phyloP scores from a whole-genome alignment of 1,140 invertebrate genomes.

The Vanessa atalanta region DNA sequence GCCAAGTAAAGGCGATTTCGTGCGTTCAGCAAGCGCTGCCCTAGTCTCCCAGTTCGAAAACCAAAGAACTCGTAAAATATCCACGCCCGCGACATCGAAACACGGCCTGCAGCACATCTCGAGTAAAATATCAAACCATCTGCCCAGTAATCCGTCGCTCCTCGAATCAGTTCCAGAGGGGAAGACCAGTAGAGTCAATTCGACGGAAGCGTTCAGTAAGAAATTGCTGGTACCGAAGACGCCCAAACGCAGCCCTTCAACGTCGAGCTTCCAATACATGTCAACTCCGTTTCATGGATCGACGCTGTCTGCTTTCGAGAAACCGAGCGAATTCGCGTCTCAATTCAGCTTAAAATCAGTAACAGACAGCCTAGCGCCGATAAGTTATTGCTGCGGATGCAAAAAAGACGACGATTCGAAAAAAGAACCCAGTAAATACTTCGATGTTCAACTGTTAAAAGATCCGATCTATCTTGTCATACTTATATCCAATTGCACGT shows the following conservation, averaged over 20 bases:
- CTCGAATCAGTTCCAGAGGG: slow-evolving; percentile 71
- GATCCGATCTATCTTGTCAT: slow-evolving; percentile 91
- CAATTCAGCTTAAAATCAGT: slow-evolving; percentile 88
- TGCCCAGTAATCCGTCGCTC: slow-evolving; percentile 62
- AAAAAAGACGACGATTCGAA: slow-evolving; percentile 72
- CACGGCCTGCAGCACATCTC: slow-evolving; percentile 62
- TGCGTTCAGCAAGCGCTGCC: slow-evolving; percentile 79
- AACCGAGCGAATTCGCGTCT: slow-evolving; percentile 88
- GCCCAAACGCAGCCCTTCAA: slow-evolving; percentile 86
- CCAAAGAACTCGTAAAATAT: slow-evolving; percentile 63
- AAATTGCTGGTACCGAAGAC: slow-evolving; percentile 66
- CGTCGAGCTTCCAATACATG: slow-evolving; percentile 90
- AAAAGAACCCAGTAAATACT: slow-evolving; percentile 84
- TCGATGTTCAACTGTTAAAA: slow-evolving; percentile 87
- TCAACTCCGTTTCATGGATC: slow-evolving; percentile 92
- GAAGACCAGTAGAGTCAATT: slow-evolving; percentile 57
- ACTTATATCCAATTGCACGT: slow-evolving; percentile 90
- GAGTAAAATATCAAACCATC: slow-evolving; percentile 61
- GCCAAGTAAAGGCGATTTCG: slow-evolving; percentile 64
- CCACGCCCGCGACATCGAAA: slow-evolving; percentile 60
- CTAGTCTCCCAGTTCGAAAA: slow-evolving; percentile 69
- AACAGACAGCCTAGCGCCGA: slow-evolving; percentile 79
- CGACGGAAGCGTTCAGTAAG: slow-evolving; percentile 62
- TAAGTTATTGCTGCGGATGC: slow-evolving; percentile 71
- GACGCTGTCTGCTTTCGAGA: slow-evolving; percentile 86